These are phyloP conservation scores for Gephyroberyx darwinii DNA, from an alignment of 2,797 vertebrate genomes.

Conservation along the genomic window DNA sequence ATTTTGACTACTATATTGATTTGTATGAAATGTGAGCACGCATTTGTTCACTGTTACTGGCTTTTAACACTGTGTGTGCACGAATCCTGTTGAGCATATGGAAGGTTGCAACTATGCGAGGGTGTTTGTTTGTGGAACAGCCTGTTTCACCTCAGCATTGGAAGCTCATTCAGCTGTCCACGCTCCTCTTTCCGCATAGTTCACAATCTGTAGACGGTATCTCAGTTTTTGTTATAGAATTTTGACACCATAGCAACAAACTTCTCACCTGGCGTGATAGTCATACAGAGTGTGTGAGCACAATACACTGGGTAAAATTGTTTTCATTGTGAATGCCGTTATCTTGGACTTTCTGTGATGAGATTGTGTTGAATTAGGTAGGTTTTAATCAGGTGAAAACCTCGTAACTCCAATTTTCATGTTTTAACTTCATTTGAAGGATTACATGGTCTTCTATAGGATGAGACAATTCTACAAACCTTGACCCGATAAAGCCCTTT, in stretches of 20 bases:
- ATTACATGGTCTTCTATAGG: too few species aligned
- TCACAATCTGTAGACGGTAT: not conserved
- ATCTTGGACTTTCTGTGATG: not conserved
- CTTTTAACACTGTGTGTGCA: slow-evolving; percentile 12
- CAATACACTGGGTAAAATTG: not conserved
- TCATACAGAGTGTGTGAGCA: not conserved
- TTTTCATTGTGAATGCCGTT: not conserved
- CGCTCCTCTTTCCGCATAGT: slow-evolving; percentile 16
- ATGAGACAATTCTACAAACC: too few species aligned
- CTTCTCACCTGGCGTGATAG: not conserved
- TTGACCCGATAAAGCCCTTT: too few species aligned
- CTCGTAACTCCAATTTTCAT: too few species aligned
- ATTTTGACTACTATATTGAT: slow-evolving; percentile 39
- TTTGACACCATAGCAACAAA: slow-evolving; percentile 37
- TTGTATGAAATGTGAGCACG: slow-evolving; percentile 40
- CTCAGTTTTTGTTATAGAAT: not conserved
- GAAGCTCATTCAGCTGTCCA: slow-evolving; percentile 43
- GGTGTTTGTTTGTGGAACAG: slow-evolving; percentile 51
- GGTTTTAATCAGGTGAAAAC: too few species aligned
- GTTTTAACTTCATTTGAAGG: too few species aligned
- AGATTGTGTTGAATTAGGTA: too few species aligned
- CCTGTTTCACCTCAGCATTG: slow-evolving; percentile 57
- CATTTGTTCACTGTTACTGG: slow-evolving; percentile 25
- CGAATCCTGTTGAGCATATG: slow-evolving; percentile 11
- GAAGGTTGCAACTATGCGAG: slow-evolving; percentile 14